Evolutionary conservation across 2,113 vertebrate genomes (phyloP).

Genomic region (Bos indicus): DNA sequence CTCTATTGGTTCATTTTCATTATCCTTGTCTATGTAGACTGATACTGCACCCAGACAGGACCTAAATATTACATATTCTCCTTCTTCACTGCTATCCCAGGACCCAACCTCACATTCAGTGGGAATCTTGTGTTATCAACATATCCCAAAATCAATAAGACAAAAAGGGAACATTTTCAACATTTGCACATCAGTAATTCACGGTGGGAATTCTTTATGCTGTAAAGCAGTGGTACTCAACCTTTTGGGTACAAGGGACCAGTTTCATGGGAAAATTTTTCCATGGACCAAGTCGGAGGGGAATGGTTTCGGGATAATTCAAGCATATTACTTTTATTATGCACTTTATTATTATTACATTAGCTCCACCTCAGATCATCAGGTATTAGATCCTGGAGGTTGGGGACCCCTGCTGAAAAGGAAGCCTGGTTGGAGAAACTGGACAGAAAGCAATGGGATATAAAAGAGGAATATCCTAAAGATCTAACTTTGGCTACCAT

Average conservation of each 20-base stretch:
- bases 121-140: not conserved
- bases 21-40: not conserved
- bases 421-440: not conserved
- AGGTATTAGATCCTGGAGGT: not conserved
- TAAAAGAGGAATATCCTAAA: not conserved
- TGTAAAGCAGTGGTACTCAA: not conserved
- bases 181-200: not conserved
- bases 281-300: rapidly evolving
- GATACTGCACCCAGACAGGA: not conserved
- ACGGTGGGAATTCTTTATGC: not conserved
- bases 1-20: not conserved
- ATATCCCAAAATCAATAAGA: not conserved
- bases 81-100: not conserved
- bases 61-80: not conserved
- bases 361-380: not conserved
- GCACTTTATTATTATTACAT: not conserved
- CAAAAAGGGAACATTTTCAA: not conserved
- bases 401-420: not conserved
- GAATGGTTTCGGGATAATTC: not conserved
- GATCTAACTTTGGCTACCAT: not conserved
- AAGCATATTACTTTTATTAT: not conserved
- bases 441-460: not conserved
- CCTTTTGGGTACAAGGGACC: not conserved
- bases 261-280: not conserved
- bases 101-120: not conserved